phyloP scores from a whole-genome alignment of 2,888 invertebrate genomes.

The Dynastes grantii region DNA sequence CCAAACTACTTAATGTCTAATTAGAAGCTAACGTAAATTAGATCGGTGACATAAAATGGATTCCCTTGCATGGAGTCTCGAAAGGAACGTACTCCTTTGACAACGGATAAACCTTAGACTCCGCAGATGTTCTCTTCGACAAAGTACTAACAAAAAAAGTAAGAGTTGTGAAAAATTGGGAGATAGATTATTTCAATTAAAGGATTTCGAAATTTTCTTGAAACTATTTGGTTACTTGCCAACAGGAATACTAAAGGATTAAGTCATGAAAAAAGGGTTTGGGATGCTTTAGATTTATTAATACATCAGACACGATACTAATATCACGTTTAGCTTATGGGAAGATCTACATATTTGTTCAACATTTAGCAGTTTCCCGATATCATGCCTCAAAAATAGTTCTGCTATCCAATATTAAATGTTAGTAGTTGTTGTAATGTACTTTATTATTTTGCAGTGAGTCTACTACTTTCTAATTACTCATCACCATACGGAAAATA shows the following conservation, averaged over 20 bases:
- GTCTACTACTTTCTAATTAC: too few relatives aligned
- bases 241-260: neutral
- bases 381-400: too few relatives aligned
- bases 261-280: neutral
- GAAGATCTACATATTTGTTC: too few relatives aligned
- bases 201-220: slow-evolving; percentile 6
- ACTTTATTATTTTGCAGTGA: too few relatives aligned
- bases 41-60: slow-evolving; percentile 24
- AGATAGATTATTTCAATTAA: slow-evolving; percentile 3
- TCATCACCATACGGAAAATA: too few relatives aligned
- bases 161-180: neutral
- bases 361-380: too few relatives aligned
- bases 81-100: slow-evolving; percentile 22
- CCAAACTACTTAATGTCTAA: slow-evolving; percentile 33
- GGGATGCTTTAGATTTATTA: neutral
- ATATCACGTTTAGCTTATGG: too few relatives aligned
- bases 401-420: too few relatives aligned
- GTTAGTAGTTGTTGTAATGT: too few relatives aligned
- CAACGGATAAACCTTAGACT: neutral
- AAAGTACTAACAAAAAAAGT: neutral
- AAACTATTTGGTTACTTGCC: slow-evolving; percentile 20
- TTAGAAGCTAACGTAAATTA: slow-evolving; percentile 30
- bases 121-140: too few relatives aligned
- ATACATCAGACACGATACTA: too few relatives aligned
- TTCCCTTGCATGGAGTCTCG: slow-evolving; percentile 14